Conservation (phyloP, 2,113 vertebrate species). For the Ceratotherium simum region DNA sequence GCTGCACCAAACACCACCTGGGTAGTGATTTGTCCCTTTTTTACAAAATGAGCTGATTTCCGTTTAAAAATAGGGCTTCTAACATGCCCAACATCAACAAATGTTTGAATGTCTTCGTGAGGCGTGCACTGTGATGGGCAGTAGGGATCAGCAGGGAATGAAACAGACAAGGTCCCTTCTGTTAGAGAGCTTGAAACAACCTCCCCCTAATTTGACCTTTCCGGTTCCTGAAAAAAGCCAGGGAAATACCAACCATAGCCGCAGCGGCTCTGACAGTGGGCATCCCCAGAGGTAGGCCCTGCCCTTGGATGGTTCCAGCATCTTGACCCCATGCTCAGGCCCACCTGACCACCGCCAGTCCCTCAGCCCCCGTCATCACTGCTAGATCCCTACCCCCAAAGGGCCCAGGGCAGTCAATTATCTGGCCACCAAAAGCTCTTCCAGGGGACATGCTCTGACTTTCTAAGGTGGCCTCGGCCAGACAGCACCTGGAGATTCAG, state of each 20-base stretch:
- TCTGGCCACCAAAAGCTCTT: neutral
- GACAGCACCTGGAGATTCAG: neutral
- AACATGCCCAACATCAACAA: neutral
- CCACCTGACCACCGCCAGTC: neutral
- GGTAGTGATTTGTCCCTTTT: neutral
- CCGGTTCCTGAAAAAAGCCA: neutral
- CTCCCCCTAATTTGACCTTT: slow-evolving; percentile 25
- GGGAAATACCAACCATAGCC: neutral
- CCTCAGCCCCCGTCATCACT: rapidly evolving
- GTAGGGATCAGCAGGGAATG: neutral
- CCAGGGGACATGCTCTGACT: neutral
- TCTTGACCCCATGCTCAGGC: neutral
- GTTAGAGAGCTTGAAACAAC: slow-evolving; percentile 11
- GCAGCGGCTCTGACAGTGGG: rapidly evolving
- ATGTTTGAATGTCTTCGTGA: neutral
- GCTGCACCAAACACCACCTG: neutral
- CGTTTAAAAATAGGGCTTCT: neutral
- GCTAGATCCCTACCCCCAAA: too few species aligned
- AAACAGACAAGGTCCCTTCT: slow-evolving; percentile 54
- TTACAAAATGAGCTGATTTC: slow-evolving; percentile 9
- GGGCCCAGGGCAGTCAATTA: neutral
- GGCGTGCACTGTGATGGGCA: neutral
- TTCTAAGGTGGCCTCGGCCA: neutral
- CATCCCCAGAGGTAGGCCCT: neutral
- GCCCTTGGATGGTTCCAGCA: rapidly evolving